These are phyloP conservation scores for Grallaria varia DNA, from an alignment of 2,113 vertebrate genomes.

Conservation along the genomic window DNA sequence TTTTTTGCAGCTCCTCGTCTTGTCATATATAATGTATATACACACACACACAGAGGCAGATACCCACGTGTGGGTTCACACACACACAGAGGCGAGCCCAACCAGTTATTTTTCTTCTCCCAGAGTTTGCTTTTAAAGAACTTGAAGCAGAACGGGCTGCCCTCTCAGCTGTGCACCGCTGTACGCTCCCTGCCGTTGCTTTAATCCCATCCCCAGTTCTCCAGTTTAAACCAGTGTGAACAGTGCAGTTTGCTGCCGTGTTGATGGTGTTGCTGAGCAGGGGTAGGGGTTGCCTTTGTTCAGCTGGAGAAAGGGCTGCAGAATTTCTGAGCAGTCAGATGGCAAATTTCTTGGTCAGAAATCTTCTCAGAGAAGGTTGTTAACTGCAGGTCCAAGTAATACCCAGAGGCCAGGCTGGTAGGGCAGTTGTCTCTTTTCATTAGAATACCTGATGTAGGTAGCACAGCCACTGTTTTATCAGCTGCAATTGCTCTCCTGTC, in stretches of 20 bases:
- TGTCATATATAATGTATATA: neutral
- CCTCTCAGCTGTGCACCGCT: neutral
- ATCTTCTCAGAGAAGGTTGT: neutral
- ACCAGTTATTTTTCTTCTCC: neutral
- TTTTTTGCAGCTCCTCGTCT: neutral
- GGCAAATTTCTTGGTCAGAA: neutral
- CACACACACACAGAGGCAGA: fast-evolving
- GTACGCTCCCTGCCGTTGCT: neutral
- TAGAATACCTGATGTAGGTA: neutral
- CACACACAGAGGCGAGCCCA: neutral
- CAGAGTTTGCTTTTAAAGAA: neutral
- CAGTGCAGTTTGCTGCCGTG: neutral
- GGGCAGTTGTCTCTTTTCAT: neutral
- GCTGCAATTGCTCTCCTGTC: neutral
- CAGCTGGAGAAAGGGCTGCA: neutral
- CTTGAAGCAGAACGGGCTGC: neutral
- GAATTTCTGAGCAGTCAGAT: neutral
- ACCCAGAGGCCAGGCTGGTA: neutral
- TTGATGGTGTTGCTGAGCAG: neutral
- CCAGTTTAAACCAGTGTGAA: neutral
- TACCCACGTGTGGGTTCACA: neutral
- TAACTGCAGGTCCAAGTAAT: neutral
- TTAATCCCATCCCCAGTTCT: neutral
- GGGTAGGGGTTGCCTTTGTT: neutral
- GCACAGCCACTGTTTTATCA: neutral